Conservation (phyloP, 2,888 invertebrate species). For the Epistrophe grossulariae region DNA sequence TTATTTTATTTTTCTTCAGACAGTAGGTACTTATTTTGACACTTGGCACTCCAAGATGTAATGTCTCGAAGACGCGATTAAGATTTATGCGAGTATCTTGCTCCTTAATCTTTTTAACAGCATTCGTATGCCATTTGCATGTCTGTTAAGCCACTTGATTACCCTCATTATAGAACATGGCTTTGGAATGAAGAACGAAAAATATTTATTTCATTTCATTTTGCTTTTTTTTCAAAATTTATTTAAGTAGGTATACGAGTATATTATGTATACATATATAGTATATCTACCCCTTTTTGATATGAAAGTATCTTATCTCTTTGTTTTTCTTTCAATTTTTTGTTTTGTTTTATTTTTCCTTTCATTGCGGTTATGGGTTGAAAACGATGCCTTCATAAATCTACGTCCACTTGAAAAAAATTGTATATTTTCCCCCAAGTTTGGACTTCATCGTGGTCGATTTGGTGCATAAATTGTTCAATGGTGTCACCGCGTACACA, state of each 20-base stretch:
- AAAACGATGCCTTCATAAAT: conserved; percentile 42
- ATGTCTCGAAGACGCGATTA: conserved; percentile 69
- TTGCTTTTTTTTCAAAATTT: conserved; percentile 5
- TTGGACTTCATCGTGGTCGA: conserved; percentile 56
- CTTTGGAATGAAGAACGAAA: conserved; percentile 9
- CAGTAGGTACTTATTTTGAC: conserved; percentile 69
- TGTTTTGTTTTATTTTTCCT: conserved; percentile 8
- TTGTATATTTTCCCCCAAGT: conserved; percentile 2
- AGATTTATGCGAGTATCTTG: conserved; percentile 69
- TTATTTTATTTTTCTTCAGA: conserved; percentile 17
- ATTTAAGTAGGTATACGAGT: conserved; percentile 17
- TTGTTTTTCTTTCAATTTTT: neutral
- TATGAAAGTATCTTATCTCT: conserved; percentile 39
- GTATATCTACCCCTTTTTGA: conserved; percentile 29
- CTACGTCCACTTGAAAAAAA: conserved; percentile 13
- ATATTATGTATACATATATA: no score
- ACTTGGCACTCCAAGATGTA: conserved; percentile 59
- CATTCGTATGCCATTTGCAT: conserved; percentile 72
- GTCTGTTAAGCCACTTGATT: conserved; percentile 70
- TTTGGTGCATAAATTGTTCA: conserved; percentile 65
- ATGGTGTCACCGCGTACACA: conserved; percentile 37
- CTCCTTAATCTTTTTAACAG: conserved; percentile 68
- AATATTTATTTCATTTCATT: conserved; percentile 2
- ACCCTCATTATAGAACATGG: conserved; percentile 61
- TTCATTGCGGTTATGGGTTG: neutral